A percentile compares a stretch with the other conserved stretches of the same genome.
Conservation (phyloP, 2,113 vertebrate genomes). For the Datnioides undecimradiatus region DNA sequence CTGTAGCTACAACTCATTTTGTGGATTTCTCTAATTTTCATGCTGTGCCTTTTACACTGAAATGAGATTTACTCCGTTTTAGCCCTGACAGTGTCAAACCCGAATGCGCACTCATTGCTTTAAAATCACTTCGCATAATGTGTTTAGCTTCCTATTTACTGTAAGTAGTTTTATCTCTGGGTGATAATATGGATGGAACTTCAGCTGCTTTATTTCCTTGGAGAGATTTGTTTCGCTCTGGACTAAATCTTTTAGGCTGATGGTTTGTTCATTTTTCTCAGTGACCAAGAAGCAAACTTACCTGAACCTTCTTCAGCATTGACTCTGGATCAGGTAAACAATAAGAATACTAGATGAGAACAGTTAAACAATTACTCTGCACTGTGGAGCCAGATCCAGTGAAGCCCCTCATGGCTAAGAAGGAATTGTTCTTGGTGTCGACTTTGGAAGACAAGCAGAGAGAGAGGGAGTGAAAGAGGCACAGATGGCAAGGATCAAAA, state of each 20-base stretch:
- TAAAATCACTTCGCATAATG: constrained; percentile 30
- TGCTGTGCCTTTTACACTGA: constrained; percentile 49
- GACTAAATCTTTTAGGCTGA: constrained; percentile 6
- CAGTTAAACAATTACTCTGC: constrained; percentile 36
- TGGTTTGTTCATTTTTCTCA: neutral
- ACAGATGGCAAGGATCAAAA: constrained; percentile 80
- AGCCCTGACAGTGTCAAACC: neutral
- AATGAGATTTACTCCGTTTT: constrained; percentile 35
- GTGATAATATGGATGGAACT: constrained; percentile 16
- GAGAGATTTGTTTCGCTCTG: neutral
- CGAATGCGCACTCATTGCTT: constrained; percentile 22
- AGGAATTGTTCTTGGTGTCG: constrained; percentile 62
- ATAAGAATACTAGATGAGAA: constrained; percentile 26
- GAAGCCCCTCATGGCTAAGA: constrained; percentile 47
- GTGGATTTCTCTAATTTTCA: constrained; percentile 26
- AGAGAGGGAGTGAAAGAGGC: constrained; percentile 58
- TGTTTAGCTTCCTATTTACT: constrained; percentile 17
- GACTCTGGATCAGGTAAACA: neutral
- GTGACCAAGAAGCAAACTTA: too few species aligned
- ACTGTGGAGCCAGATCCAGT: constrained; percentile 34
- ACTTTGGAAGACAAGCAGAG: constrained; percentile 54
- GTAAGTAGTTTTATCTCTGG: neutral
- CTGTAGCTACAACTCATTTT: constrained; percentile 21
- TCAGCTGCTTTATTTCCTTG: constrained; percentile 2
- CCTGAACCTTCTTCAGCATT: too few species aligned